Percentiles rank a stretch among this genome's conserved stretches.
Conservation (phyloP, 2,797 vertebrate species). For the Bothrops alternatus region DNA sequence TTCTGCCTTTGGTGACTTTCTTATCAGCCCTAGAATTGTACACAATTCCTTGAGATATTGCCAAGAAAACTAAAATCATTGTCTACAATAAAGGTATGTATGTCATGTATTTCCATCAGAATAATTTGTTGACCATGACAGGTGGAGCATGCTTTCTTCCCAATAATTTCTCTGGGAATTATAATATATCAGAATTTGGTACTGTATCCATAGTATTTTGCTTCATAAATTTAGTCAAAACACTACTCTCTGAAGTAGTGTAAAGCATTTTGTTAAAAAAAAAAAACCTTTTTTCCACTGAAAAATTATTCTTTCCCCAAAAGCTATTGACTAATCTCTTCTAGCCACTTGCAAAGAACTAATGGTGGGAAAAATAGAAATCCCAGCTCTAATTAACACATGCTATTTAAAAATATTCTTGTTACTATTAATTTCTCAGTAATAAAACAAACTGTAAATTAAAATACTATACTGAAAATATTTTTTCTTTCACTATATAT, state of each 20-base stretch:
- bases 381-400: not conserved
- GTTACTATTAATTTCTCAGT: not conserved
- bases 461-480: not conserved
- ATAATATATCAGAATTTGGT: not conserved
- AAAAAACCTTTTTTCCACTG: not conserved
- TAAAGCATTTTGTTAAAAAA: not conserved
- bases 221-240: not conserved
- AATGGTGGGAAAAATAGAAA: not conserved
- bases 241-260: not conserved
- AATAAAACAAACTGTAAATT: not conserved
- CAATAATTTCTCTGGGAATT: not conserved
- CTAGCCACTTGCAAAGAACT: not conserved
- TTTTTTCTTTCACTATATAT: not conserved
- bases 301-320: not conserved
- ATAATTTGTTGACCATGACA: not conserved
- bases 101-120: not conserved
- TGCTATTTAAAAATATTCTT: not conserved
- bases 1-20: not conserved
- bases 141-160: not conserved
- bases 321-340: not conserved
- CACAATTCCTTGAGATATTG: not conserved
- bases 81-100: not conserved
- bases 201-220: not conserved
- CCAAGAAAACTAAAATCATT: not conserved
- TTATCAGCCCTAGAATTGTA: not conserved